These are phyloP conservation scores for Ophioninae sp. DNA, from an alignment of 2,888 invertebrate species.

Conservation along the genomic window DNA sequence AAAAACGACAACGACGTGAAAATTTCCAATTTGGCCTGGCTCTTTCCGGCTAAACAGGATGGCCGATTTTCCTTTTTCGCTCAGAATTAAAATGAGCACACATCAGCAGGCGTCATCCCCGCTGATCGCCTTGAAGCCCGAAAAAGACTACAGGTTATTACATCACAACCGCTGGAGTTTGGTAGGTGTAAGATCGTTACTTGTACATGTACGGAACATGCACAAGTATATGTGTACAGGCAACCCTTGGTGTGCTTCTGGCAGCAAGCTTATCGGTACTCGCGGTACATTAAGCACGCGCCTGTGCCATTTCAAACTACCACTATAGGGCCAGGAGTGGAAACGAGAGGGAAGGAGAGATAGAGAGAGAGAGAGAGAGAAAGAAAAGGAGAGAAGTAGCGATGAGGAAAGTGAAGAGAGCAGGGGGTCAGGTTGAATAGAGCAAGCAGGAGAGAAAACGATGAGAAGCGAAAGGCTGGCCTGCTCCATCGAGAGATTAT, in stretches of 20 bases:
- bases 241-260: conserved; percentile 44
- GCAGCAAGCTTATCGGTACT: conserved; percentile 78
- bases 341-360: conserved; percentile 34
- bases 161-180: conserved; percentile 45
- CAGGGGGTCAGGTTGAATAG: conserved; percentile 20
- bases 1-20: conserved; percentile 3
- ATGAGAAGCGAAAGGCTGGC: conserved; percentile 45
- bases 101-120: conserved; percentile 25
- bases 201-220: not conserved
- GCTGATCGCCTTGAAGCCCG: conserved; percentile 25
- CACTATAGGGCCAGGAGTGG: conserved; percentile 42
- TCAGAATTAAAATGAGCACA: not conserved
- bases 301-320: conserved; percentile 71
- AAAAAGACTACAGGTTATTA: conserved; percentile 57
- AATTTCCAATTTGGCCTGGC: conserved; percentile 10
- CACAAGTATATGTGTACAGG: conserved; percentile 15
- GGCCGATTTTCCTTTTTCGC: conserved; percentile 11
- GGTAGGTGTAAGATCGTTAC: conserved; percentile 19
- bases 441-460: conserved; percentile 38
- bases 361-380: conserved; percentile 42
- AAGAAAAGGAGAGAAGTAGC: conserved; percentile 15
- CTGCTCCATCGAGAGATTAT: conserved; percentile 77
- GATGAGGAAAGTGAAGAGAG: conserved; percentile 35
- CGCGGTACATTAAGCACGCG: conserved; percentile 81
- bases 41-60: conserved; percentile 26